These are phyloP conservation scores for Diarsia brunnea DNA, from an alignment of 2,888 invertebrate species.

Conservation along the genomic window DNA sequence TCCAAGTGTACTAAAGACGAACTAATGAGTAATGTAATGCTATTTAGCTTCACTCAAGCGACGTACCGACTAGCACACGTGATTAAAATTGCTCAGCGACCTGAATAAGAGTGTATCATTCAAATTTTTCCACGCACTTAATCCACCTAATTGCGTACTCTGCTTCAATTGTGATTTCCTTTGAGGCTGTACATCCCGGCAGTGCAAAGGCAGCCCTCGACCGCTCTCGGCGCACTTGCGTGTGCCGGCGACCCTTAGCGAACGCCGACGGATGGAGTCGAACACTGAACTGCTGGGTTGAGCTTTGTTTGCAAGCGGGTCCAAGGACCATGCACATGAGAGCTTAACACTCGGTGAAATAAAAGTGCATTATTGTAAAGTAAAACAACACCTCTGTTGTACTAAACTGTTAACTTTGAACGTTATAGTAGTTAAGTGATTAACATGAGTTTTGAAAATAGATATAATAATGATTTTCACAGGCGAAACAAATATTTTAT, in stretches of 20 bases:
- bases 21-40: neutral
- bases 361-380: constrained; percentile 6
- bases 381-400: neutral
- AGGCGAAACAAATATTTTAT: neutral
- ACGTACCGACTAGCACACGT: neutral
- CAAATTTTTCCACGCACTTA: constrained; percentile 46
- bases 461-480: no score
- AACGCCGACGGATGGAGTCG: neutral
- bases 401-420: neutral
- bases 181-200: constrained; percentile 49
- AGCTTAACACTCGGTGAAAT: constrained; percentile 9
- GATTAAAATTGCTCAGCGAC: constrained; percentile 14
- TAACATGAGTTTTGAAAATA: neutral
- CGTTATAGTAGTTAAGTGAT: neutral
- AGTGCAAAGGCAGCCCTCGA: constrained; percentile 51
- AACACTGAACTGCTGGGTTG: constrained; percentile 2
- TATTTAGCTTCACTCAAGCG: neutral
- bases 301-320: constrained; percentile 24
- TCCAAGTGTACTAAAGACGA: neutral
- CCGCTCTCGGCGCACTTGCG: constrained; percentile 45
- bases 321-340: constrained; percentile 23
- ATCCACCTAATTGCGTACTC: constrained; percentile 58
- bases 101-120: constrained; percentile 27
- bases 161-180: constrained; percentile 56
- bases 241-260: constrained; percentile 18